Evolutionary conservation across 2,888 invertebrate genomes (phyloP), one percentile per base, ranked within the genome.

Genomic region (Tanypteryx hageni): DNA sequence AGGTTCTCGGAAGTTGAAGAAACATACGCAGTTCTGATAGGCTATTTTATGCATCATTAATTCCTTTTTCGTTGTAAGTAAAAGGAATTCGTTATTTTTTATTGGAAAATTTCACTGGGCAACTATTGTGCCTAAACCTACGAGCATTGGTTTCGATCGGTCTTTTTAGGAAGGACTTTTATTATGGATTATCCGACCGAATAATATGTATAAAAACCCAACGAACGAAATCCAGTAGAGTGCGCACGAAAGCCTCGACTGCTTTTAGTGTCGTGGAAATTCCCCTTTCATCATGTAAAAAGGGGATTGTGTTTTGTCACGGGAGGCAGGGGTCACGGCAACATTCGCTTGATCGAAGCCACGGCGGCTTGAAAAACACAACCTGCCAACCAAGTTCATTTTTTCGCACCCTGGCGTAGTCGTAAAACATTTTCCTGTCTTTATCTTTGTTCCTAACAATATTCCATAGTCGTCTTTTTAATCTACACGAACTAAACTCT

Each of bases 291-390:
- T 76, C 76, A 76, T 22, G 76, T 76, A 76, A 76, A 76, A 76
- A 76, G 27, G 76, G 27, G 76, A 76, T 76, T 22, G 76, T 76
- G 76, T 76, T 76, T 76, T 76, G 76, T 76, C 76, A 76, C 76
- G 76, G 76, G 18, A 68, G 68, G 68, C 44, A 44, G 1, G 16
- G 76, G 27, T 76, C 76, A 76, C 76, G 27, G 76, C 9, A 76
- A 27, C 22, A 27, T 13, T 27, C 68, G 68, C 22, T 22, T 4
- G 18, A 76, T 27, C 76, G 76, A 76, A 76, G 76, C 68, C 0
- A 22, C 68, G 22, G 18, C 22, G 76, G 22, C 22, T 76, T 27
- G 27, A 27, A 76, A 76, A 76, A 4, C 3, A 76, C 0, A 61
- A 61, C 76, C 27, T 27, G 76, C 68, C 68, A n/a, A 9, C 68